Evolutionary conservation across 2,797 vertebrate genomes (phyloP), one percentile per base, ranked within the genome.

Genomic region (Acipenser transmontanus): DNA sequence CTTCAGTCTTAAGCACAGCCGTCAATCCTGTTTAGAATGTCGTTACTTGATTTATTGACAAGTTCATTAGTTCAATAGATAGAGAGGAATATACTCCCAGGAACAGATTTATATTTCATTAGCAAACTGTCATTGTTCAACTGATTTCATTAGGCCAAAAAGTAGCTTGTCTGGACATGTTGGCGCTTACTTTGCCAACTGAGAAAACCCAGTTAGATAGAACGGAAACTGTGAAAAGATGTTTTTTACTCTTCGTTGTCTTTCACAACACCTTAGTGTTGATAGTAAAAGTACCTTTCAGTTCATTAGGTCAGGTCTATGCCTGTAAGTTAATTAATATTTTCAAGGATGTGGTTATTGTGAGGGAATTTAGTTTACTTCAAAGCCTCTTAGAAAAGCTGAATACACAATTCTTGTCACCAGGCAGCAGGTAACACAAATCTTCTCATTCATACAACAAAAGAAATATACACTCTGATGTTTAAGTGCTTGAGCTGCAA

Each of bases 381-480:
- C 73, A 80, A 81, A 79, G 76, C 65, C 71, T 79, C 76, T 76
- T 76, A 76, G 71, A 74, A 74, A 74, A 67, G 74, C 74, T 71
- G 73, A 82, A 78, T 67, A 68, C 61, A 75, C 80, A 75, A 74
- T 70, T 69, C 59, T 66, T 14, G 70, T 78, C 80, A 81, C 76
- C 75, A 76, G 72, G 72, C 68, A 68, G 78, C 82, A 82, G 70
- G 84, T 76, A 78, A 77, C 74, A 77, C 64, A 62, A 75, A 71
- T 73, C 68, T 70, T 70, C 67, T 67, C 56, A 69, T 65, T 70
- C 66, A 62, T 70, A 68, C 62, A 74, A 72, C 70, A 73, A 63
- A 70, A 71, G 59, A 72, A 73, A 77, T 76, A 78, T 63, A 48
- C 7, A 34, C 34, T 62, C 62, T 9, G 52, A 60, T 60, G 63